phyloP scores from a whole-genome alignment of 2,888 invertebrate genomes.

The Drosophila atroscutellata region DNA sequence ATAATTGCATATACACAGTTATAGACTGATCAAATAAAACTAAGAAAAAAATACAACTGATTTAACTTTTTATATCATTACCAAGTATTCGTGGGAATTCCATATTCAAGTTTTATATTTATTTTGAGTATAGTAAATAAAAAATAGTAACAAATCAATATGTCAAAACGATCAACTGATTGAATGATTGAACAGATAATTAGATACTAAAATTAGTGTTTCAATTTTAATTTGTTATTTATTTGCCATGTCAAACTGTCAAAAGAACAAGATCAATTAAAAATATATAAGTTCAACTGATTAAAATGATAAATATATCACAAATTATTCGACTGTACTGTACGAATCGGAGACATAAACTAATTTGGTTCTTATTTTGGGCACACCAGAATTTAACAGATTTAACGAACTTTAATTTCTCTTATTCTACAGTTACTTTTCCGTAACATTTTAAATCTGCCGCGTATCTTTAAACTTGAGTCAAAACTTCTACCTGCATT shows the following conservation, averaged over 20 bases:
- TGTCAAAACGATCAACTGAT: too few species aligned
- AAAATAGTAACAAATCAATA: background rate
- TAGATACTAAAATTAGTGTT: background rate
- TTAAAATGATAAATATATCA: background rate
- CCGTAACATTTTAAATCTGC: background rate
- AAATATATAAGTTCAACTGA: background rate
- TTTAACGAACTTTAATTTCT: background rate
- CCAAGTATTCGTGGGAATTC: background rate
- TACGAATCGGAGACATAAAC: background rate
- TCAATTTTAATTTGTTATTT: background rate
- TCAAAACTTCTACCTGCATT: background rate
- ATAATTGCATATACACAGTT: constrained; percentile 3
- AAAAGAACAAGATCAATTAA: background rate
- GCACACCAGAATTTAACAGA: too few species aligned
- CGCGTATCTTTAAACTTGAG: background rate
- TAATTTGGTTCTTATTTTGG: too few species aligned
- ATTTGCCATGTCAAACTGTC: background rate
- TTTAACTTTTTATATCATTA: background rate
- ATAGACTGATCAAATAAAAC: background rate
- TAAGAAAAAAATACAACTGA: too few species aligned
- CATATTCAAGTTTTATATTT: background rate
- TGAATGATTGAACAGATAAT: too few species aligned
- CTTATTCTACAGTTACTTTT: background rate
- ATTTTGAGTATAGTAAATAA: too few species aligned
- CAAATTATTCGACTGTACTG: background rate